Percentiles rank a stretch among this genome's conserved stretches.
Conservation (phyloP, 1,140 invertebrate genomes). For the Panulirus ornatus region DNA sequence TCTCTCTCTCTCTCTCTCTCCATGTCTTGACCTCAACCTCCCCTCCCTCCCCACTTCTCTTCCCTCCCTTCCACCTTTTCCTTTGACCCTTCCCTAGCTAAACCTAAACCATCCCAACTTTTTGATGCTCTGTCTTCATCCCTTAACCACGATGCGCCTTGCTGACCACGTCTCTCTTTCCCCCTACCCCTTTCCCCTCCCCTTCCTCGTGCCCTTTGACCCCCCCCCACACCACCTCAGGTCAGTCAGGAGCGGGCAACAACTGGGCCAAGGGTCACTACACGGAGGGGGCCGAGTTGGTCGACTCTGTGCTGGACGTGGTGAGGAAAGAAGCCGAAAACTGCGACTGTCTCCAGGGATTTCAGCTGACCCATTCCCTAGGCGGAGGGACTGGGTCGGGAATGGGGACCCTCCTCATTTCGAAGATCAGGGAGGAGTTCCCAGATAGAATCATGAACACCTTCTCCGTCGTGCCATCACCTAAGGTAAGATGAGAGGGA, state of each 20-base stretch:
- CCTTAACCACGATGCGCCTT: neutral
- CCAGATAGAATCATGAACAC: slow-evolving; percentile 70
- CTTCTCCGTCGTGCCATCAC: slow-evolving; percentile 61
- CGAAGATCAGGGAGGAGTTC: slow-evolving; percentile 65
- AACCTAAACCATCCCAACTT: neutral
- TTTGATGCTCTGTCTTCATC: neutral
- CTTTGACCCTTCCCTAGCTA: neutral
- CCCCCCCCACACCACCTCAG: neutral
- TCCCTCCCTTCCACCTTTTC: neutral
- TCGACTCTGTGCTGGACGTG: slow-evolving; percentile 63
- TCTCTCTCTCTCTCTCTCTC: neutral
- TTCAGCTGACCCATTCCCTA: slow-evolving; percentile 65
- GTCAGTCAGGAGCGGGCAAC: slow-evolving; percentile 67
- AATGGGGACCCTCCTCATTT: slow-evolving; percentile 66
- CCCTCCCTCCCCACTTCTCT: neutral
- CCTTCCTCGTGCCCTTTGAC: too few relatives aligned
- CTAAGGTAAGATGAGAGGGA: slow-evolving; percentile 59
- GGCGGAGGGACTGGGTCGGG: slow-evolving; percentile 61
- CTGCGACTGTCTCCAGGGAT: slow-evolving; percentile 62
- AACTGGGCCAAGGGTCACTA: slow-evolving; percentile 71
- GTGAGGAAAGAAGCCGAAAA: slow-evolving; percentile 68
- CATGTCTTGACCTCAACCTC: neutral
- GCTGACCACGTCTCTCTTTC: neutral
- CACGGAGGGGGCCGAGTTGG: slow-evolving; percentile 64
- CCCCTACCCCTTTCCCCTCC: neutral